phyloP scores from a whole-genome alignment of 2,797 vertebrate genomes.

The Bufotes viridis region DNA sequence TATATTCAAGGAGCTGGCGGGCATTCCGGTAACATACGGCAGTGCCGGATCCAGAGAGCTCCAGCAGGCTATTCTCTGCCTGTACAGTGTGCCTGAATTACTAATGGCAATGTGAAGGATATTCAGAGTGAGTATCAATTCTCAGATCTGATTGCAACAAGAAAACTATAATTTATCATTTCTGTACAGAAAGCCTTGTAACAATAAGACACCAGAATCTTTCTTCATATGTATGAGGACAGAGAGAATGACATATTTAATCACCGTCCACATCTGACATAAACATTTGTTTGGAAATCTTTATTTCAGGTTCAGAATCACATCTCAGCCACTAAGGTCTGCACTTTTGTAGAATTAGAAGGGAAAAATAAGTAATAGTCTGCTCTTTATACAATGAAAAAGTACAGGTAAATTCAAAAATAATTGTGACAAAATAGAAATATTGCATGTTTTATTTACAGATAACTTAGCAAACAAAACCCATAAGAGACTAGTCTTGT shows the following conservation, averaged over 20 bases:
- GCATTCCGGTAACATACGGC: too few species aligned
- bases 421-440: neutral
- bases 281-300: constrained; percentile 32
- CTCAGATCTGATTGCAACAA: neutral
- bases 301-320: neutral
- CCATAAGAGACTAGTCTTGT: too few species aligned
- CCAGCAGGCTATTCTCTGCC: too few species aligned
- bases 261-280: constrained; percentile 47
- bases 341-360: constrained; percentile 34
- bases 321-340: neutral
- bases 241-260: constrained; percentile 44
- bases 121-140: neutral
- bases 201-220: constrained; percentile 14
- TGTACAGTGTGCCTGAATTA: too few species aligned
- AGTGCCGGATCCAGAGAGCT: too few species aligned
- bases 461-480: neutral
- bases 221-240: neutral
- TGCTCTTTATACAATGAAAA: neutral
- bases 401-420: neutral
- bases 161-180: constrained; percentile 18
- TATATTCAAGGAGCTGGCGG: too few species aligned
- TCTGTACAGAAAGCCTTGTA: neutral
- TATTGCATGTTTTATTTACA: neutral
- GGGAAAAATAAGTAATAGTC: neutral
- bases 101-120: neutral